Base-by-base conservation (phyloP, 1,140 invertebrate species). In the Diabrotica virgifera region DNA sequence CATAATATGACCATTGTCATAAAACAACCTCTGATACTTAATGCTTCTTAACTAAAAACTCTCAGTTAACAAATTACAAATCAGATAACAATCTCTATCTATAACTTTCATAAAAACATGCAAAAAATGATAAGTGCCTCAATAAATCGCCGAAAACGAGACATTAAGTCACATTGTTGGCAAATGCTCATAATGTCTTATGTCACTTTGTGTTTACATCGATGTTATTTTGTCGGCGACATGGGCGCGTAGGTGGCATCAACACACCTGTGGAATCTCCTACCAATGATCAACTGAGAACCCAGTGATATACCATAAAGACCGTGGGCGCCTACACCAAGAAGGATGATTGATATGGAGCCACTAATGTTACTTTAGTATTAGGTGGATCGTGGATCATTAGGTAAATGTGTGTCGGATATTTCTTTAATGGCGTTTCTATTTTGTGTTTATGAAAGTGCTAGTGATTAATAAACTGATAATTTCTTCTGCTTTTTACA, bases 171-270 rank as follows among this genome's bases (percentile, higher is more conserved):
- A 55, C 14, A 54, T 37, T 35, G 60, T 38, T 62, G 52, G 60
- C 60, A 62, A 66, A 66, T 59, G 56, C 60, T 63, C 64, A 69
- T 69, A 69, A 69, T 69, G 64, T 56, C 67, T 63, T 56, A 52
- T 66, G 64, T 66, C 67, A 63, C 56, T 59, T 58, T 65, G 57
- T 69, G 68, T 69, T 69, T 63, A 69, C 68, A 69, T 67, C 68
- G 61, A 51, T 69, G 68, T 67, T 69, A 55, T 62, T 62, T 50
- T 59, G 62, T 62, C 59, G 51, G 52, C 61, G 59, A 67, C 64
- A 66, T 13, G 65, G 37, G 24, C n/a, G 53, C 58, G 68, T 69
- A 50, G 68, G 68, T 61, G 68, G 38, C 36, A 63, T 55, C 52
- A 52, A 61, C 53, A 69, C 68, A 69, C 68, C 68, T 69, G 68